Conservation (phyloP, 2,113 vertebrate genomes). For the Theropithecus gelada region DNA sequence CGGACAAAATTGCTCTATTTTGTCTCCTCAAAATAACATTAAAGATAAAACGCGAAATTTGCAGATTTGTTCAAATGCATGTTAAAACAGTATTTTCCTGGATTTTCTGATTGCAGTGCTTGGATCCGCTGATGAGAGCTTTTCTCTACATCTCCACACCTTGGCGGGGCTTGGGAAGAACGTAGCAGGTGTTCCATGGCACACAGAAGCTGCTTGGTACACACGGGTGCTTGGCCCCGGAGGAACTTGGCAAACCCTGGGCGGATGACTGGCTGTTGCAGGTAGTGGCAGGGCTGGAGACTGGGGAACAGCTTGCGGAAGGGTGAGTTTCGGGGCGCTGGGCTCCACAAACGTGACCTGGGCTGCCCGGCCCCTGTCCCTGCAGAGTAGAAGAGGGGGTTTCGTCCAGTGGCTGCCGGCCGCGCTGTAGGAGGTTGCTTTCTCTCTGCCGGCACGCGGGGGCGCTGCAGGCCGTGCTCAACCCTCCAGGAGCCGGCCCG, state of each 20-base stretch:
- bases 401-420: rapidly evolving
- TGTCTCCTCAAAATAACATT: background rate
- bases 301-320: background rate
- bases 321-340: background rate
- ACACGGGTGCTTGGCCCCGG: rapidly evolving
- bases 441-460: constrained; percentile 24
- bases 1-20: background rate
- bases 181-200: rapidly evolving
- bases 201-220: too few species aligned
- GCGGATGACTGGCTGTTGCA: background rate
- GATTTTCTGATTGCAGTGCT: background rate
- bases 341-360: background rate
- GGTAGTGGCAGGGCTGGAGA: background rate
- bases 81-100: background rate
- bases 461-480: constrained; percentile 68
- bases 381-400: rapidly evolving
- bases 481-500: rapidly evolving
- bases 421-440: background rate
- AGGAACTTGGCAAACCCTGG: background rate
- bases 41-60: background rate
- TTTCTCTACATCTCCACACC: background rate
- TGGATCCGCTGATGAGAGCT: background rate
- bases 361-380: rapidly evolving
- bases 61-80: background rate
- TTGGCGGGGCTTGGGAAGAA: background rate